A percentile compares a stretch with the other conserved stretches of the same genome.
phyloP scores from a whole-genome alignment of 2,113 vertebrate species.

The Ceyx cyanopectus region DNA sequence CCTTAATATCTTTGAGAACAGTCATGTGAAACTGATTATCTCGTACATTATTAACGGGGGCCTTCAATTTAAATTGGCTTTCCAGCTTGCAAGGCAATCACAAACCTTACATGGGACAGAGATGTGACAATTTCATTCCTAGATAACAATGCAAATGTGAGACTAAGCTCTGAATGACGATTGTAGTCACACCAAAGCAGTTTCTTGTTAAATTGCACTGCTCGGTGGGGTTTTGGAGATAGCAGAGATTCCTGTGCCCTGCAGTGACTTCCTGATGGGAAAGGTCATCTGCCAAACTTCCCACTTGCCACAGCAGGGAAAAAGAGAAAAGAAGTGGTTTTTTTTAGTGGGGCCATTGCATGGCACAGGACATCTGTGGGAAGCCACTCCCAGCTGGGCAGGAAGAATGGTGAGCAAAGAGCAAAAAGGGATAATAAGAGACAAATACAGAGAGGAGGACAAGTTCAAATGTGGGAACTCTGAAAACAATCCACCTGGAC shows the following conservation, averaged over 20 bases:
- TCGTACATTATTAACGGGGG: slow-evolving; percentile 10
- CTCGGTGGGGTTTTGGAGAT: background rate
- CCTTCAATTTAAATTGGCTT: slow-evolving; percentile 23
- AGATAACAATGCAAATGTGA: slow-evolving; percentile 39
- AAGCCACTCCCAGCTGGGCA: background rate
- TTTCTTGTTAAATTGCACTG: background rate
- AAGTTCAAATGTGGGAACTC: background rate
- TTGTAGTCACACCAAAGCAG: background rate
- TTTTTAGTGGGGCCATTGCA: background rate
- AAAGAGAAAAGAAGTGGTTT: background rate
- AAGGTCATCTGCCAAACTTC: slow-evolving; percentile 21
- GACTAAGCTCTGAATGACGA: slow-evolving; percentile 14
- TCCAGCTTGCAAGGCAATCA: slow-evolving; percentile 24
- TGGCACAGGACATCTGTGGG: background rate
- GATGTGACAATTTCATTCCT: background rate
- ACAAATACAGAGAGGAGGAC: background rate
- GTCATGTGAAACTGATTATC: slow-evolving; percentile 34
- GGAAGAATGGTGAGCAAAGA: slow-evolving; percentile 10
- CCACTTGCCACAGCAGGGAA: slow-evolving; percentile 21
- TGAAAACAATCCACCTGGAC: background rate
- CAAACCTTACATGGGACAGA: background rate
- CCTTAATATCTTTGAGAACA: slow-evolving; percentile 21
- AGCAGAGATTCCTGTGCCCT: slow-evolving; percentile 1
- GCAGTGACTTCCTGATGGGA: background rate
- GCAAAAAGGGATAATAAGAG: background rate